Base-by-base conservation (phyloP, 2,113 vertebrate genomes). In the Antechinus flavipes region DNA sequence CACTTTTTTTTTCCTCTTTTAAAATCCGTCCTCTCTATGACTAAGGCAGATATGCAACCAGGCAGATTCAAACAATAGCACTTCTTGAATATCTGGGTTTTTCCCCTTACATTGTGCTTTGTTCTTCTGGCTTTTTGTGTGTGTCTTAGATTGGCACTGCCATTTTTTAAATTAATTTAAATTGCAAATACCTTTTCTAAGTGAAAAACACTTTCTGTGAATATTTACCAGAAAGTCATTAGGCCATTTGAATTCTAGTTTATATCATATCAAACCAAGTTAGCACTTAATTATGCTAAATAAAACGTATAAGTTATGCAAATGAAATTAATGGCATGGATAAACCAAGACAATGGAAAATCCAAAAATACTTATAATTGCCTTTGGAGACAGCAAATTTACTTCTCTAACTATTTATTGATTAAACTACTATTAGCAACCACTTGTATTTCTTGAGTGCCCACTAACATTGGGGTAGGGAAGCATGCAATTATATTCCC, bases 361-460 rank as follows among this genome's bases (percentile, higher is more conserved):
- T 76, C 68, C 91, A 93, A 93, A 97, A 94, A 91, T 93, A 42
- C 47, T 95, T 97, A 93, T 92, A 54, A 96, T 96, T 95, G 94
- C 56, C 89, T 95, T 94, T 92, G 90, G 93, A 58, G 54, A n/a
- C 68, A 97, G 91, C 7, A 96, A 30, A 93, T 91, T 95, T 92
- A 54, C n/a, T 47, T 97, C 89, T 76, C 94, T 97, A 96, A 90
- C 56, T 95, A 16, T 92, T 90, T 92, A 89, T 91, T 92, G 92
- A 95, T 93, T 90, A 68, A 93, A 58, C 54, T 93, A 93, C 94
- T 92, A 96, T 96, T 94, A 96, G 89, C 23, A 76, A 90, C 91
- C 50, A 56, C 91, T 90, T 94, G 61, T 93, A 91, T 96, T 96
- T 53, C 55, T 54, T 54, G 54, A 93, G 54, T 68, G 52, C 61